Base-by-base conservation (phyloP, 2,888 invertebrate species). In the Himalopsyche japonica region DNA sequence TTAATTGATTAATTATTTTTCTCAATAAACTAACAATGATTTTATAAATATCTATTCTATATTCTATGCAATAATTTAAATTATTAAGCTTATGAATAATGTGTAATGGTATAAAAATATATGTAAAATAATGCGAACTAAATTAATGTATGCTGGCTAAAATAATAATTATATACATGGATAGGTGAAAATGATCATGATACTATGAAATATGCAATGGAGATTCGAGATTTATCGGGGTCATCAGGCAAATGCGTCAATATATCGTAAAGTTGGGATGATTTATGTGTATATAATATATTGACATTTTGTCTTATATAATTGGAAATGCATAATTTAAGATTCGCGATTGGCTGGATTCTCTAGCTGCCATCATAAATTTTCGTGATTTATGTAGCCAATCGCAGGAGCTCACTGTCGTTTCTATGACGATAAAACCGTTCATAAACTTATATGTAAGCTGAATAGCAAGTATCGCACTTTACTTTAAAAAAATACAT, bases 321-420 rank as follows among this genome's bases (percentile, higher is more conserved):
- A 80, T 83, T 76, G 80, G 77, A 84, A 79, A 84, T 84, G 34
- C 79, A 82, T 82, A 70, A 37, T 84, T 79, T 79, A 30, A 37
- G 43, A 78, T 76, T 34, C 20, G 80, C 34, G 37, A 48, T 43
- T 64, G 30, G 83, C 57, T 30, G 80, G 83, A 43, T n/a, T 70
- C 37, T 43, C 15, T n/a, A 20, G 37, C 76, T 34, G 43, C 83
- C 81, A 81, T 77, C 76, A 81, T 84, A 84, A 84, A 84, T 84
- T 84, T 77, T 70, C 18, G 76, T 84, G 82, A 84, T 84, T 84
- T 84, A 84, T 84, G 49, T 32, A 79, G 15, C 24, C 49, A 48
- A 79, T 82, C 27, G 57, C 32, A 10, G 82, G 43, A 64, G 78
- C 70, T 24, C 20, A 8, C 27, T 24, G 64, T 79, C 27, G 47